phyloP scores from a whole-genome alignment of 2,888 invertebrate genomes.

The Diarsia rubi region DNA sequence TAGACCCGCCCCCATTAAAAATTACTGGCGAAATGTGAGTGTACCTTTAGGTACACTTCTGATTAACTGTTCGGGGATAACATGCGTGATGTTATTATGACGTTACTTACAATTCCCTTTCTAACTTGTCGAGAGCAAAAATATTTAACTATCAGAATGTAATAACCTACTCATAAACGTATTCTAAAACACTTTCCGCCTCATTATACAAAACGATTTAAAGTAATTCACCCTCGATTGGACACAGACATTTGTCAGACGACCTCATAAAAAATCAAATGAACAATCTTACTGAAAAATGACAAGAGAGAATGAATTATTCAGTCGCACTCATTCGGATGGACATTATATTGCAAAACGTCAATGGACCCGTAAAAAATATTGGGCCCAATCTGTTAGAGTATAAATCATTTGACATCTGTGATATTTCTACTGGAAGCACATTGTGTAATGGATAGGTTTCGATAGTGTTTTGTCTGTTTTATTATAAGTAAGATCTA shows the following conservation, averaged over 20 bases:
- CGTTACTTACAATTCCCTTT: neutral
- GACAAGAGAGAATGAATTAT: slow-evolving; percentile 60
- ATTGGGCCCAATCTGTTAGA: slow-evolving; percentile 70
- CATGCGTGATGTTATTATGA: no score
- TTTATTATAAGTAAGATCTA: neutral
- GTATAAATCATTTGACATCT: slow-evolving; percentile 77
- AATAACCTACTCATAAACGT: slow-evolving; percentile 18
- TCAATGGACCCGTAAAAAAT: slow-evolving; percentile 66
- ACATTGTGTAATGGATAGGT: slow-evolving; percentile 24
- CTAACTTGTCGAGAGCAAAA: neutral
- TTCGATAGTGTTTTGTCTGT: slow-evolving; percentile 17
- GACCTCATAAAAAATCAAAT: slow-evolving; percentile 60
- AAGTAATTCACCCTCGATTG: slow-evolving; percentile 45
- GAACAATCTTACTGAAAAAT: slow-evolving; percentile 55
- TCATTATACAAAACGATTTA: slow-evolving; percentile 56
- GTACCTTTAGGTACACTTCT: no score
- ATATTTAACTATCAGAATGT: neutral
- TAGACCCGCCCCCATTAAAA: no score
- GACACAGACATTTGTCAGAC: slow-evolving; percentile 57
- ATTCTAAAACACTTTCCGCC: slow-evolving; percentile 41
- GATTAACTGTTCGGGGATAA: neutral
- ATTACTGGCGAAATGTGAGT: no score
- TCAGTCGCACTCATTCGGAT: slow-evolving; percentile 44
- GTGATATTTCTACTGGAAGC: slow-evolving; percentile 55
- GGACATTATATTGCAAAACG: slow-evolving; percentile 63